phyloP scores from a whole-genome alignment of 2,797 vertebrate genomes.

The Holocentrus rufus region DNA sequence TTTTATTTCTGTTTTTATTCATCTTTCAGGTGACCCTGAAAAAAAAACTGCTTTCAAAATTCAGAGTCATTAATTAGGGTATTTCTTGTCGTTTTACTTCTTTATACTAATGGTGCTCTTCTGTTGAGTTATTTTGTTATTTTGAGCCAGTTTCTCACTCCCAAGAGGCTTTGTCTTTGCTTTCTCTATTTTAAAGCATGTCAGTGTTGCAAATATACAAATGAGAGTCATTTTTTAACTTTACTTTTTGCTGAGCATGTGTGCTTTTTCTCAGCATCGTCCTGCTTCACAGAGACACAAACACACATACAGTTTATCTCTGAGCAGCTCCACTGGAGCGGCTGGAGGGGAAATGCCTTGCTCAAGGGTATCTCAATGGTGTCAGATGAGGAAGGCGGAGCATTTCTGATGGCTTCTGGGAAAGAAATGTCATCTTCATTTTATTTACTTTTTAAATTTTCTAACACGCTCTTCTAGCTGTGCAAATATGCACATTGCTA shows the following conservation, averaged over 20 bases:
- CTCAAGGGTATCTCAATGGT: conserved; percentile 11
- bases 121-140: neutral
- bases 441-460: neutral
- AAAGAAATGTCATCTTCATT: neutral
- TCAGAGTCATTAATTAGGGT: conserved; percentile 33
- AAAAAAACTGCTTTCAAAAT: neutral
- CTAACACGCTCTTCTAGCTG: neutral
- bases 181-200: conserved; percentile 25
- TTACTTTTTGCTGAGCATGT: conserved; percentile 44
- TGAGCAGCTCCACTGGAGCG: neutral
- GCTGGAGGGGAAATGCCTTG: neutral
- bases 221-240: conserved; percentile 47
- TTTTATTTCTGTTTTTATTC: conserved; percentile 31
- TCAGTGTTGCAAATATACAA: conserved; percentile 40
- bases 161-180: neutral
- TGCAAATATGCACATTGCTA: conserved; percentile 2
- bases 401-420: neutral
- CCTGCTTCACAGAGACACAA: conserved; percentile 16
- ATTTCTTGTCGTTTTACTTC: conserved; percentile 7
- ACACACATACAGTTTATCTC: neutral
- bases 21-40: neutral
- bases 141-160: conserved; percentile 2
- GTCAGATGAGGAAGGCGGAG: too few species aligned
- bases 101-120: conserved; percentile 9
- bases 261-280: conserved; percentile 23